These are phyloP conservation scores for Phaetusa simplex DNA, from an alignment of 2,113 vertebrate genomes.

Conservation along the genomic window DNA sequence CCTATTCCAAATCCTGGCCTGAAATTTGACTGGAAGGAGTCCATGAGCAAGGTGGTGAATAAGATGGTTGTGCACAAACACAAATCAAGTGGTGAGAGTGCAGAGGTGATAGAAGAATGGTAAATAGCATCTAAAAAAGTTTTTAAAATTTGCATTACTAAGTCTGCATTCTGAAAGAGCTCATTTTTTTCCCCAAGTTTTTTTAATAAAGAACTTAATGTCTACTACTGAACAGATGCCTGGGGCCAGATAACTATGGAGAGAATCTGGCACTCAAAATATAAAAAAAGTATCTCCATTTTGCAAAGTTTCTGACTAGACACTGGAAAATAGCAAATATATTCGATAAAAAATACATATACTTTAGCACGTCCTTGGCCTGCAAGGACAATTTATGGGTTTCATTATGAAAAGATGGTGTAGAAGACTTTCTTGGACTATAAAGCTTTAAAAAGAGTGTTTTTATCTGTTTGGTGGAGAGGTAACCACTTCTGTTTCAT, in stretches of 20 bases:
- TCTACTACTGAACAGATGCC: neutral
- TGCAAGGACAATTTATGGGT: neutral
- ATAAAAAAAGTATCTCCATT: neutral
- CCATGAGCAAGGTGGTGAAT: neutral
- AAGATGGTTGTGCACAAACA: neutral
- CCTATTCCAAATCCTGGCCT: neutral
- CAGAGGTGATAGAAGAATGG: neutral
- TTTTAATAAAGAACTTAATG: neutral
- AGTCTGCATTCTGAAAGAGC: neutral
- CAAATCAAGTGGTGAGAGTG: conserved; percentile 1
- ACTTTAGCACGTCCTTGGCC: neutral
- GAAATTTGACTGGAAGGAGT: neutral
- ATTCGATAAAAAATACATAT: neutral
- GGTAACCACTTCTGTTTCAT: neutral
- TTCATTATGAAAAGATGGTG: neutral
- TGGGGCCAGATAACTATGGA: neutral
- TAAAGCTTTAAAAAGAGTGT: neutral
- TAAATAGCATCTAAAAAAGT: neutral
- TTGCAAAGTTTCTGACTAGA: conserved; percentile 9
- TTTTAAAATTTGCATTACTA: neutral
- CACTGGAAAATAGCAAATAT: neutral
- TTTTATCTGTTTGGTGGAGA: neutral
- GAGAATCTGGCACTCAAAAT: neutral
- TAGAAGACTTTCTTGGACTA: neutral
- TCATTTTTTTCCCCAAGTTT: neutral